Evolutionary conservation across 2,888 invertebrate species (phyloP), one percentile per base, ranked within the genome.

Genomic region (Eucriotettix oculatus): DNA sequence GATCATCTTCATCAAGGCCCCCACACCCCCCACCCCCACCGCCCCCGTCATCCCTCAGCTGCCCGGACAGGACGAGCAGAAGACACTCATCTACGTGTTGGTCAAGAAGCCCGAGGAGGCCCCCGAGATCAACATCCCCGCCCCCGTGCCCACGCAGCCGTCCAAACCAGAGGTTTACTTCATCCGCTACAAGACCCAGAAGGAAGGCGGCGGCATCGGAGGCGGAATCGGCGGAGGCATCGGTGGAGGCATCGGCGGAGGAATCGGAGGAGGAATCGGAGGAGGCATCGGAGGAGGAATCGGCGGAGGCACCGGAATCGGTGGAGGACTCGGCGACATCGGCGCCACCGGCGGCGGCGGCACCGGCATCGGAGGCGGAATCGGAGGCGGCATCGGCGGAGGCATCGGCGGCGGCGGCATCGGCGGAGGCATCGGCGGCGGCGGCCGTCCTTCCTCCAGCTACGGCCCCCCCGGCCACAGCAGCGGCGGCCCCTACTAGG

Each of bases 1-100:
- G 73, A 91, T 91, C 73, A 90, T 91, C 76, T 91, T 91, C 82
- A 91, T 91, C 76, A 91, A 91, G 79, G 90, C 60, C 90, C 90
- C 91, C 69, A 83, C 90, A 68, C 83, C 89, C 63, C 89, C 89
- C 63, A 83, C 87, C 63, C 89, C 90, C 63, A 84, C 86, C 64
- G 89, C 85, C 1, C 90, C 90, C 65, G 81, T 87, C 65, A 88
- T 90, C 66, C 89, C 90, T 10, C 60, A 61, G 43, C 74, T 86
- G 44, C 85, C 87, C 72, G 83, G 84, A 62, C 89, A 89, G 71
- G 87, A 90, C 74, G 87, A 89, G 76, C 68, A 68, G 66, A 91
- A 90, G 79, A 91, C 90, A 58, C 79, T 90, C 66, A 90, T 90
- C 68, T 91, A 91, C 76, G 91, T 91, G 52, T 76, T 91, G 74